Evolutionary conservation across 2,113 vertebrate genomes (phyloP).

Genomic region (Esox niger): DNA sequence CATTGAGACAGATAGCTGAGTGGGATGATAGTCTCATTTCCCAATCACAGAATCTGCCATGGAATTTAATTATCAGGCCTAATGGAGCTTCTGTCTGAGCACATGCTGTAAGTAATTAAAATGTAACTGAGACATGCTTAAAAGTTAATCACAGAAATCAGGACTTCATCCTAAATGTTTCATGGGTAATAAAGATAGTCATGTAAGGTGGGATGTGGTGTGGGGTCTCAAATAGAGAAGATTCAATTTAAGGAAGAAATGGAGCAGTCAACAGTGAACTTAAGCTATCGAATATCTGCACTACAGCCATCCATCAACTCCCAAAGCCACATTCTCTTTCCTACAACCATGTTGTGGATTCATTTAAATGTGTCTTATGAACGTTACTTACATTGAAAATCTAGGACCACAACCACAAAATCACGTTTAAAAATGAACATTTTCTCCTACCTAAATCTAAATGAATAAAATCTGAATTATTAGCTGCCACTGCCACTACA

Average conservation of each 20-base stretch:
- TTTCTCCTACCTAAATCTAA: background rate
- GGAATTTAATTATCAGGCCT: slow-evolving; percentile 46
- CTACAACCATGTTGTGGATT: no score
- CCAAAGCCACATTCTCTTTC: no score
- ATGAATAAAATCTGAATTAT: slow-evolving; percentile 6
- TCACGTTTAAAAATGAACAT: background rate
- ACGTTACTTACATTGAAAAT: slow-evolving; percentile 4
- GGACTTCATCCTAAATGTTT: slow-evolving; percentile 20
- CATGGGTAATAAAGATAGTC: slow-evolving; percentile 16
- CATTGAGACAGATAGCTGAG: slow-evolving; percentile 40
- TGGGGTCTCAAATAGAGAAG: slow-evolving; percentile 6
- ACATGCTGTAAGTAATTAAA: slow-evolving; percentile 46
- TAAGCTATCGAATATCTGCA: slow-evolving; percentile 14
- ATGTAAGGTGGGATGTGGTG: background rate
- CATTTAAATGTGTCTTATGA: background rate
- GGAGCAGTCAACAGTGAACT: slow-evolving; percentile 22
- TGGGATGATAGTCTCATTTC: slow-evolving; percentile 31
- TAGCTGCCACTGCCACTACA: slow-evolving; percentile 4
- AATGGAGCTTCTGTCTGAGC: slow-evolving; percentile 47
- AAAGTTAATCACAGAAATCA: slow-evolving; percentile 44
- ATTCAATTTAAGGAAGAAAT: slow-evolving; percentile 25
- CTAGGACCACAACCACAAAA: background rate
- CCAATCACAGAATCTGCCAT: slow-evolving; percentile 29
- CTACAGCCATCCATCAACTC: no score
- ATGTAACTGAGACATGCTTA: slow-evolving; percentile 42